Percentiles rank a stretch among this genome's conserved stretches.
Evolutionary conservation across 2,113 vertebrate species (phyloP).

Genomic region (Microcebus tavaratra): DNA sequence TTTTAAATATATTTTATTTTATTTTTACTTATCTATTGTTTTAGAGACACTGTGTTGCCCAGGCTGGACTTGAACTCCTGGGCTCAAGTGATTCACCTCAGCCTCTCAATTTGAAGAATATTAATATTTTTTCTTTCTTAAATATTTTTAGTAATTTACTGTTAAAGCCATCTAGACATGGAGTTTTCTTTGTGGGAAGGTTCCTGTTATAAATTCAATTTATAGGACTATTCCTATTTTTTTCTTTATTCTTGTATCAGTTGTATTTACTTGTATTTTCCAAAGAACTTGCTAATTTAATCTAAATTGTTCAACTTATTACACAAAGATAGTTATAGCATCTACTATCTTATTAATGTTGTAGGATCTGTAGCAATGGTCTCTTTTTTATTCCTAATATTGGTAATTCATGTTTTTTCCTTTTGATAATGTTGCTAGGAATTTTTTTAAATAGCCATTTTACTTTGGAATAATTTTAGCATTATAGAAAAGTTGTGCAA

Average conservation of each 20-base stretch:
- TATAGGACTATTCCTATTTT: background rate
- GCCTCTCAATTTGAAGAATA: background rate
- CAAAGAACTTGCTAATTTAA: background rate
- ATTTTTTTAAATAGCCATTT: background rate
- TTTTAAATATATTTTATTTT: too few species aligned
- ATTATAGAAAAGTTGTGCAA: background rate
- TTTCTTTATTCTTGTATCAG: background rate
- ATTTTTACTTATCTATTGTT: background rate
- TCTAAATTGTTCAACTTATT: background rate
- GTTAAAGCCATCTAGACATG: background rate
- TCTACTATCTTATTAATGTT: background rate
- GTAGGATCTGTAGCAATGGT: background rate
- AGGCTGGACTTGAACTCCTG: background rate
- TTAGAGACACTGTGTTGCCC: background rate
- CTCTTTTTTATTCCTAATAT: conserved; percentile 17
- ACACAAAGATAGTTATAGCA: background rate
- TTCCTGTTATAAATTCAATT: background rate
- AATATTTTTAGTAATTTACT: background rate
- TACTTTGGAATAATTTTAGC: background rate
- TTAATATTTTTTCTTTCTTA: background rate
- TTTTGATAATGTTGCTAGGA: background rate
- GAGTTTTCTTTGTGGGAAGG: background rate
- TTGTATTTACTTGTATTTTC: background rate
- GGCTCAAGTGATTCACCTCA: too few species aligned
- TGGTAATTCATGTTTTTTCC: background rate